Evolutionary conservation across 2,888 invertebrate species (phyloP), one percentile per base, ranked within the genome.

Genomic region (Nomada flava): DNA sequence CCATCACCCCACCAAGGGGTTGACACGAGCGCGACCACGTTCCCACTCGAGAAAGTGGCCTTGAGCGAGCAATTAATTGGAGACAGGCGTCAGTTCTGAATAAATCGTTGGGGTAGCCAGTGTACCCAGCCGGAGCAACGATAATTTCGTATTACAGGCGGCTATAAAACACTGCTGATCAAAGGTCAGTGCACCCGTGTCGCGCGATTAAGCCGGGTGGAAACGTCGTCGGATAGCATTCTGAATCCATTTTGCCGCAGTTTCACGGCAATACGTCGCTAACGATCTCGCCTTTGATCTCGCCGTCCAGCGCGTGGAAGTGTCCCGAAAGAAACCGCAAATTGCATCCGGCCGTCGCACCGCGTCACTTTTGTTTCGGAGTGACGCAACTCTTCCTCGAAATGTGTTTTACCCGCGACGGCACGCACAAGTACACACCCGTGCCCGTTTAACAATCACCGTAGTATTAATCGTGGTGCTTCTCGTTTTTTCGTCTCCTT

Each of bases 291-390:
- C 29, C 82, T 76, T 69, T 82, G 71, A 82, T 82, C 82, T 70
- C 26, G 69, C 64, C 69, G 79, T 5, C 29, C 26, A 44, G 44
- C 73, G 73, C 44, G 26, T 70, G 59, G 47, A 67, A 65, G 57
- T 67, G 70, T 82, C 67, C 70, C 72, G 59, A 82, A 77, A 70
- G 60, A 62, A 70, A 82, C 77, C 82, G 57, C 83, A 82, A 82
- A 75, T 80, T 77, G 71, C 82, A 74, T 83, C 83, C 82, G 82
- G 72, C 47, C 76, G 64, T 55, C 68, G 64, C 11, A 20, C 18
- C 50, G 52, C 26, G 67, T 50, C 50, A 67, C 80, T 11, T 44
- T 78, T 59, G 64, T 78, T 52, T 78, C 52, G 29, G 3, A 52
- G 52, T 73, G 55, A 63, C 62, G 81, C 57, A 65, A 80, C 63